phyloP scores from a whole-genome alignment of 37 sponge, comb jelly and placozoan genomes.

The Haliclona indistincta region DNA sequence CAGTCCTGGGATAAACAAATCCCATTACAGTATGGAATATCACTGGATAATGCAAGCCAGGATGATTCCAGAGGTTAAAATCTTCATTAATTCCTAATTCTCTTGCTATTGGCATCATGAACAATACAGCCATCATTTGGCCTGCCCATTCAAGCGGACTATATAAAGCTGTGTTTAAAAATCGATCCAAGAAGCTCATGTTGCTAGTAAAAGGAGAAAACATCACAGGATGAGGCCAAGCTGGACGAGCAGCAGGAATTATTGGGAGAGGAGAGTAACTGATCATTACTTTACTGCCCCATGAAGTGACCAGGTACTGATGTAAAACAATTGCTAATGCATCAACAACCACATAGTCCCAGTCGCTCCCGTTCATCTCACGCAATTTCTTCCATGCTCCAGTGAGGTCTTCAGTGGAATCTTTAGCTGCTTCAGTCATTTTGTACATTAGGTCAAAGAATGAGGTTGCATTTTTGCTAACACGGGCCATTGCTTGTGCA shows the following conservation, averaged over 20 bases:
- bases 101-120: not conserved
- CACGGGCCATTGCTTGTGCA: not conserved
- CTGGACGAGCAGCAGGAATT: not conserved
- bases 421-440: no score
- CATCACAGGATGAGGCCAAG: not conserved
- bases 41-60: constrained; percentile 8
- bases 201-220: not conserved
- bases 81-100: not conserved
- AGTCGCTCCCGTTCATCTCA: not conserved
- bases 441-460: not conserved
- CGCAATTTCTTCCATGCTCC: not conserved
- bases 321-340: not conserved
- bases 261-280: not conserved
- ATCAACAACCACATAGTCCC: constrained; percentile 13
- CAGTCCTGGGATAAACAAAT: not conserved
- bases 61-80: not conserved
- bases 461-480: not conserved
- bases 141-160: not conserved
- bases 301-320: not conserved
- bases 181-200: not conserved
- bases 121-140: not conserved
- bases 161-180: not conserved
- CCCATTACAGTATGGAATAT: not conserved
- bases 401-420: no score
- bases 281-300: not conserved